Evolutionary conservation across 2,888 invertebrate species (phyloP).

Genomic region (Lomographa bimaculata): DNA sequence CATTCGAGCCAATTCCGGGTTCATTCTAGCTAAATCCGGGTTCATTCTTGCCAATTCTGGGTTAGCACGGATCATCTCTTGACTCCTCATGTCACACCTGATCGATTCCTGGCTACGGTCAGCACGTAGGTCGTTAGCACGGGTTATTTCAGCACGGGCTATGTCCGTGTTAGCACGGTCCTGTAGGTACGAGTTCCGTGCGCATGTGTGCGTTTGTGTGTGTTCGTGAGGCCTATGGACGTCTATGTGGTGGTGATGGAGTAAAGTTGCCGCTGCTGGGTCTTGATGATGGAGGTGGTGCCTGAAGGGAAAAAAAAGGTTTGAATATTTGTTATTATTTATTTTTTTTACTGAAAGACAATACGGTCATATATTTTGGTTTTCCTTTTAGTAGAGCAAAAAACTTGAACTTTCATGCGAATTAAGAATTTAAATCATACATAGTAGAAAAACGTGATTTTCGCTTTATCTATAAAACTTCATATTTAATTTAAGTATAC

Average conservation of each 20-base stretch:
- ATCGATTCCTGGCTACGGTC: slow-evolving; percentile 4
- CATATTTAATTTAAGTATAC: too few relatives aligned
- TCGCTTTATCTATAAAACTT: too few relatives aligned
- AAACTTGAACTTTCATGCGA: too few relatives aligned
- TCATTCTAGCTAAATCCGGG: slow-evolving; percentile 6
- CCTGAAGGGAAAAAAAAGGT: slow-evolving; percentile 49
- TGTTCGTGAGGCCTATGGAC: slow-evolving; percentile 55
- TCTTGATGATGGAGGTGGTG: slow-evolving; percentile 73
- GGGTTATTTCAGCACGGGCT: slow-evolving; percentile 37
- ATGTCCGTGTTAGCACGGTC: slow-evolving; percentile 37
- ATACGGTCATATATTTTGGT: too few relatives aligned
- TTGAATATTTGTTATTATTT: too few relatives aligned
- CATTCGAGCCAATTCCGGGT: slow-evolving; percentile 11
- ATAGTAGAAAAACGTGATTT: too few relatives aligned
- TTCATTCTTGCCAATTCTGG: slow-evolving; percentile 47
- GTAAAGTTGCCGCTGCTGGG: slow-evolving; percentile 72
- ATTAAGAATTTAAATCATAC: too few relatives aligned
- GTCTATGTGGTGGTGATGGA: slow-evolving; percentile 72
- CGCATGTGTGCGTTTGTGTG: slow-evolving; percentile 59
- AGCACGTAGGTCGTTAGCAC: slow-evolving; percentile 4
- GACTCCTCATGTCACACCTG: slow-evolving; percentile 40
- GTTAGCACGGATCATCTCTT: slow-evolving; percentile 36
- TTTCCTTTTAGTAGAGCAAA: too few relatives aligned
- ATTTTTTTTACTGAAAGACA: too few relatives aligned
- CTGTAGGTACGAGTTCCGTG: slow-evolving; percentile 56